A percentile compares a stretch with the other conserved stretches of the same genome.
These are phyloP conservation scores for Patella pellucida DNA, from an alignment of 2,888 invertebrate species.

Conservation along the genomic window DNA sequence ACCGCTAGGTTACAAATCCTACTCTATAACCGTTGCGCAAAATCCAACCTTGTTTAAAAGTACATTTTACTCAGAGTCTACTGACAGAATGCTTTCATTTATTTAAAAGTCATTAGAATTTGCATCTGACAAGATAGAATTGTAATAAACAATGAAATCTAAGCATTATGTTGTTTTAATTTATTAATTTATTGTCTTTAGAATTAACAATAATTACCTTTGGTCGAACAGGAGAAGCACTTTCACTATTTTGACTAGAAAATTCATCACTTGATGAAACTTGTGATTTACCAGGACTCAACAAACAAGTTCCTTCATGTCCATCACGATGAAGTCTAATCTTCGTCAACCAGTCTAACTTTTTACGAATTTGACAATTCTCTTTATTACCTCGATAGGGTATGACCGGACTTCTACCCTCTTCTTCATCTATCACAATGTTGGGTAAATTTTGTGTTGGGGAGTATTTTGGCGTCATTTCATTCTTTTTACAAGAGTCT, in stretches of 20 bases:
- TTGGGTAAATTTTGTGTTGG: conserved; percentile 54
- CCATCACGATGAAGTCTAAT: conserved; percentile 39
- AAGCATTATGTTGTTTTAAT: too few relatives aligned
- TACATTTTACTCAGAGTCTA: too few relatives aligned
- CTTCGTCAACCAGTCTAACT: conserved; percentile 52
- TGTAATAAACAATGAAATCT: too few relatives aligned
- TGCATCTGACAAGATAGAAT: too few relatives aligned
- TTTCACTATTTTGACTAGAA: neutral
- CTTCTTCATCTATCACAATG: conserved; percentile 43
- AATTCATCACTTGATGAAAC: conserved; percentile 1
- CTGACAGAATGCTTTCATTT: too few relatives aligned
- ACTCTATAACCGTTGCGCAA: too few relatives aligned
- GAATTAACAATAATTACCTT: neutral
- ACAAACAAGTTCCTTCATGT: conserved; percentile 11
- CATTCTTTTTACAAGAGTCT: conserved; percentile 12
- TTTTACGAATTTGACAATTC: conserved; percentile 32
- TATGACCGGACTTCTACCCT: conserved; percentile 23
- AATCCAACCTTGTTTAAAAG: too few relatives aligned
- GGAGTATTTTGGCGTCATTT: conserved; percentile 28
- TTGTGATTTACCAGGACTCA: neutral
- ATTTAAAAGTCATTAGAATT: too few relatives aligned
- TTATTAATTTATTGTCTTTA: too few relatives aligned
- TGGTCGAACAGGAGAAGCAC: conserved; percentile 3
- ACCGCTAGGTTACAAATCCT: too few relatives aligned
- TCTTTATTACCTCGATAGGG: conserved; percentile 22